Evolutionary conservation across 2,888 invertebrate species (phyloP), one percentile per base, ranked within the genome.

Genomic region (Mystacides longicornis): DNA sequence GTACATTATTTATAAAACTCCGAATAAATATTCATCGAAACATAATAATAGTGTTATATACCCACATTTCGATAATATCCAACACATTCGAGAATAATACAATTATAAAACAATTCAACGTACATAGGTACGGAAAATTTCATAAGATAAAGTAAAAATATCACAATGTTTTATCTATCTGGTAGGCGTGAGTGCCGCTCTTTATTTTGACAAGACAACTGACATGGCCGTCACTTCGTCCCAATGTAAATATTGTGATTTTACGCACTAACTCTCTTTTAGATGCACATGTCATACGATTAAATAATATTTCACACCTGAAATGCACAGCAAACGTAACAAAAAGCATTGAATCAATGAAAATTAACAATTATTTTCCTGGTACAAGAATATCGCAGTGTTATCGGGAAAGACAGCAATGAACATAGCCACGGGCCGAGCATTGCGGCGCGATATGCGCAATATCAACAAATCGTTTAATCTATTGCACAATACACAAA

Each of bases 371-470:
- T 27, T 27, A 27, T 37, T 37, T 37, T 37, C 37, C 37, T 37
- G n/a, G 14, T 27, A 27, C 27, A 11, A n/a, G n/a, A n/a, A n/a
- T n/a, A n/a, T n/a, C n/a, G n/a, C n/a, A 31, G 31, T 7, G 7
- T 14, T 21, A 46, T 46, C 3, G 16, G 20, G 11, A 18, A 46
- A n/a, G 51, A 57, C 52, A 51, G 49, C 23, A 27, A 49, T 46
- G 57, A 57, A 55, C 20, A 23, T 49, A 52, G 57, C 23, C 45
- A 54, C 54, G 42, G 54, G 43, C 49, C 45, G 22, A 54, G 37
- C 31, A 52, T 23, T 57, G 57, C 57, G 57, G 57, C 57, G 52
- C 49, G 52, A 56, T 22, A 21, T 16, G 37, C 42, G 37, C 31
- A 49, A 48, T 51, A 56, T 22, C 46, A 56, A 52, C 52, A 56